Evolutionary conservation across 2,797 vertebrate species (phyloP), one percentile per base, ranked within the genome.

Genomic region (Eulemur rubriventer): DNA sequence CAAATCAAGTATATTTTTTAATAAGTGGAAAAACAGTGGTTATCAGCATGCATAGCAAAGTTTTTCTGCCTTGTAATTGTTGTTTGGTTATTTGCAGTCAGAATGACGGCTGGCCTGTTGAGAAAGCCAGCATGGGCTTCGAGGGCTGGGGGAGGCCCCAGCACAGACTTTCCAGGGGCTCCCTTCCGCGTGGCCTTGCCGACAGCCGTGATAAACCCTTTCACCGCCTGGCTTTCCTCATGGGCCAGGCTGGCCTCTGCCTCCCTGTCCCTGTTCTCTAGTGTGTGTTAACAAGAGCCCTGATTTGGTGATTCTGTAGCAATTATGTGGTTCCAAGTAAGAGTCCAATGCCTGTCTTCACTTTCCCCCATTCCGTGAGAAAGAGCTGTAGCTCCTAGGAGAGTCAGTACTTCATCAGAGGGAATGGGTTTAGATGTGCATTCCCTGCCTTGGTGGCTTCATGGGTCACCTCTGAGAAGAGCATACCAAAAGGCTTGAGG

Each of bases 231-330:
- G 20, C 67, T 73, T 79, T 61, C 43, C 46, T 28, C 5, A 0
- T 1, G 2, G 55, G 17, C 33, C 11, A 13, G 59, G 13, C 67
- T 50, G 33, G 26, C 38, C 76, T 41, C 20, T 52, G 10, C 16
- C 43, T 33, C 70, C 6, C 33, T 46, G 22, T 52, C 5, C 26
- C 24, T 3, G 0, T 11, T 52, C 57, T 78, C 38, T 16, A 70
- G 20, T 38, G 61, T 67, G 46, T 83, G 55, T 78, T 57, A 67
- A 52, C 28, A 52, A 13, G 65, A 80, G 41, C 72, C 48, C 33
- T 82, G 24, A 75, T n/a, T 50, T 35, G 81, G 81, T 70, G 89
- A 18, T 73, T 72, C 38, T 94, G 14, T 43, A 41, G 55, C 80
- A 52, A 4, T 48, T 84, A 24, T 2, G 2, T 33, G 48, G 38